Evolutionary conservation across 2,888 invertebrate genomes (phyloP).

Genomic region (Sisyra terminalis): DNA sequence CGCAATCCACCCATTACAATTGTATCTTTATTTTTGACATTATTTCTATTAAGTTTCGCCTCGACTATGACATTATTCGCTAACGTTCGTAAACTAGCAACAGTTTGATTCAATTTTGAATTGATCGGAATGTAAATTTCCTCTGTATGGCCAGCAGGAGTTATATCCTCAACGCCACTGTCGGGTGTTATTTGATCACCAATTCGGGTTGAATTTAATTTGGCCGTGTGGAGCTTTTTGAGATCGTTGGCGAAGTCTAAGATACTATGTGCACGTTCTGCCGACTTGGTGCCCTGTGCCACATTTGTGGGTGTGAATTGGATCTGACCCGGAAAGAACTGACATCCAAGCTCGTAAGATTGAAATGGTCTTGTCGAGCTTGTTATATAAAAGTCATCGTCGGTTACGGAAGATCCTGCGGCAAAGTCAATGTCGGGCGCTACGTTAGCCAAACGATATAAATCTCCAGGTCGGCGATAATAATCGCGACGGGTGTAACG

Average conservation of each 20-base stretch:
- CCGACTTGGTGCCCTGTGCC: not conserved
- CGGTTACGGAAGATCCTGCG: slow-evolving; percentile 29
- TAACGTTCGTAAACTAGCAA: slow-evolving; percentile 20
- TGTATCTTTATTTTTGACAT: slow-evolving; percentile 13
- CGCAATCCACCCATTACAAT: slow-evolving; percentile 44
- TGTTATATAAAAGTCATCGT: slow-evolving; percentile 59
- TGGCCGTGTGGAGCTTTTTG: slow-evolving; percentile 15
- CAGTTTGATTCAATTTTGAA: slow-evolving; percentile 9
- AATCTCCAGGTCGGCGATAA: slow-evolving; percentile 13
- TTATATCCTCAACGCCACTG: slow-evolving; percentile 43
- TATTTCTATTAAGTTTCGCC: slow-evolving; percentile 9
- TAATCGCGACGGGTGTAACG: slow-evolving; percentile 7
- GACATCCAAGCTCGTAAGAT: slow-evolving; percentile 38
- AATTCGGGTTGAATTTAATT: slow-evolving; percentile 22
- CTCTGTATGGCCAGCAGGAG: slow-evolving; percentile 27
- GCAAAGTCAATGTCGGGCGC: slow-evolving; percentile 16
- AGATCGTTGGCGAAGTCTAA: slow-evolving; percentile 9
- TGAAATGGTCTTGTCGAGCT: slow-evolving; percentile 59
- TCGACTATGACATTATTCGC: slow-evolving; percentile 16
- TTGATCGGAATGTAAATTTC: slow-evolving; percentile 4
- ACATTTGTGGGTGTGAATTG: slow-evolving; percentile 12
- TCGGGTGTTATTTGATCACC: slow-evolving; percentile 35
- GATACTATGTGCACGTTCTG: slow-evolving; percentile 7
- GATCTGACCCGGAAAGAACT: slow-evolving; percentile 53
- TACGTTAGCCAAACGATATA: slow-evolving; percentile 17